Evolutionary conservation across 2,888 invertebrate genomes (phyloP), one percentile per base, ranked within the genome.

Genomic region (Chrysolina oricalcia): DNA sequence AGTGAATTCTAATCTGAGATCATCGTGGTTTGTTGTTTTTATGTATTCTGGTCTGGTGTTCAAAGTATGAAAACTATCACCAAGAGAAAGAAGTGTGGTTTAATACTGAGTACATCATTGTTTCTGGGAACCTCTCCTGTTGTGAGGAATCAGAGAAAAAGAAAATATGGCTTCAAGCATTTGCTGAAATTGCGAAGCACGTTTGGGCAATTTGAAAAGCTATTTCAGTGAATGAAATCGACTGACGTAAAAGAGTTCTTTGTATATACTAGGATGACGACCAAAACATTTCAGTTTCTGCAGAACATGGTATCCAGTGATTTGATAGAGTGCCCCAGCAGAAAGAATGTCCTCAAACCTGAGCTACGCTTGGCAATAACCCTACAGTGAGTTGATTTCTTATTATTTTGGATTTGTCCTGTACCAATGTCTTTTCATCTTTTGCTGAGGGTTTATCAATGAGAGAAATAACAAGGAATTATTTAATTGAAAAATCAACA

Each of bases 371-470:
- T 40, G 40, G 40, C 19, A 2, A 21, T 11, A 62, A 10, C 62
- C 17, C 11, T 17, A 17, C 62, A 62, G 62, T 62, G 23, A 62
- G 62, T 62, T 62, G 17, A n/a, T 62, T 17, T 62, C n/a, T 11
- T 62, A 27, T n/a, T 23, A 27, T 62, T 27, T 62, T 62, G 10
- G 19, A 21, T 8, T 40, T 40, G 10, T 27, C 23, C n/a, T 62
- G 6, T 11, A 62, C 27, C 11, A 62, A 62, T n/a, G 23, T 15
- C 23, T 50, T 74, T 50, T n/a, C 19, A 75, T 78, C 59, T 71
- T 66, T 78, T 46, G 70, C 78, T 13, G 67, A 64, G 53, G 75
- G 78, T 19, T 56, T 63, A 15, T 77, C 74, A 9, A 72, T 77
- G 74, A 43, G 59, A 53, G 56, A 63, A 40, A 71, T 72, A 53